These are phyloP conservation scores for Tupaia tana DNA, from an alignment of 2,113 vertebrate genomes.

Conservation along the genomic window DNA sequence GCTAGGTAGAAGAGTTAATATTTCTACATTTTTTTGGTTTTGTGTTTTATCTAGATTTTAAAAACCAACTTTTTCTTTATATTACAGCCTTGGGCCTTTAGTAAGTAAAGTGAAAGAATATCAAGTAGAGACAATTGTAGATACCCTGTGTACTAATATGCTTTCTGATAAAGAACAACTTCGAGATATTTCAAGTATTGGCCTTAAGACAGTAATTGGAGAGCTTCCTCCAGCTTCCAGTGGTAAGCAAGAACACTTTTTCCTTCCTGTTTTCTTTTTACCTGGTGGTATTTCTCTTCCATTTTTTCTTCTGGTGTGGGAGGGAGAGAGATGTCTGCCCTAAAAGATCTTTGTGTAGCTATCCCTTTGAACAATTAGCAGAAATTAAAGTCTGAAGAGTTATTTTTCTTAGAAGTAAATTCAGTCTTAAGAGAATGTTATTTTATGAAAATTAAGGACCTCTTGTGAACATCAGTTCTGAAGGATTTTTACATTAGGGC, in stretches of 20 bases:
- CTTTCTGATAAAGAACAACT: slow-evolving; percentile 99
- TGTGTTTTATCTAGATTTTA: slow-evolving; percentile 49
- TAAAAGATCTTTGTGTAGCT: not conserved
- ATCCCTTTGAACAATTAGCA: not conserved
- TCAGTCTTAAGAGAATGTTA: not conserved
- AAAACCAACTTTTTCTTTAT: slow-evolving; percentile 57
- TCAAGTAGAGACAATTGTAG: slow-evolving; percentile 99
- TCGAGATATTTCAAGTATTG: slow-evolving; percentile 98
- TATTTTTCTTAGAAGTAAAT: slow-evolving; percentile 52
- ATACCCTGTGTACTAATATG: slow-evolving; percentile 99
- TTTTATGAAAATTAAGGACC: slow-evolving; percentile 42
- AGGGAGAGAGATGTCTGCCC: not conserved
- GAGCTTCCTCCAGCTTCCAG: slow-evolving; percentile 99
- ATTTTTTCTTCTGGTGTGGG: not conserved
- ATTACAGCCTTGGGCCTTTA: slow-evolving; percentile 94
- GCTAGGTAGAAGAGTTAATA: not conserved
- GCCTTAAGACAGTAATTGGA: slow-evolving; percentile 98
- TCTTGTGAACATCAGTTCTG: not conserved
- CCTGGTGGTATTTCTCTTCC: not conserved
- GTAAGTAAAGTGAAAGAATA: slow-evolving; percentile 99
- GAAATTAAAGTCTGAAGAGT: not conserved
- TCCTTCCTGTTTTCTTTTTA: not conserved
- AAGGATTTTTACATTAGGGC: slow-evolving; percentile 17
- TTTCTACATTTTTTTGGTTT: slow-evolving; percentile 29
- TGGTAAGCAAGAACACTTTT: slow-evolving; percentile 87